Base-by-base conservation (phyloP, 2,888 invertebrate species). In the Tigriopus californicus region DNA sequence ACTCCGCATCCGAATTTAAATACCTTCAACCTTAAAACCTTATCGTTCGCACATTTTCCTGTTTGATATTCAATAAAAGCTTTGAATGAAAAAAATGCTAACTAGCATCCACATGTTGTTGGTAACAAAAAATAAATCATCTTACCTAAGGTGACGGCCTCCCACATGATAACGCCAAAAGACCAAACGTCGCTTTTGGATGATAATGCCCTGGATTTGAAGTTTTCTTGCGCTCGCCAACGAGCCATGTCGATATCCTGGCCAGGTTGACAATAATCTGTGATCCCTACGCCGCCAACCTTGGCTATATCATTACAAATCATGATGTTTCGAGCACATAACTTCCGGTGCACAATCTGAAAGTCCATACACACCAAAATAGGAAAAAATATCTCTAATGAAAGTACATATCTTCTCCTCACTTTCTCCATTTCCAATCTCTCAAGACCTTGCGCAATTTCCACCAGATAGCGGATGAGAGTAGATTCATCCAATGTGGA, bases 151-250 rank as follows among this genome's bases (percentile, higher is more conserved):
- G 83, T 79, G 64, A 83, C 76, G 62, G 83, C 80, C 71, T 89
- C 89, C 88, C 88, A 89, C 62, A 87, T 72, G 12, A 87, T 69
- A 61, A 85, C 80, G 0, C 83, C 87, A 69, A 81, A 86, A 0
- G 86, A 82, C 88, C 88, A 89, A 5, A 85, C 77, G 67, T 87
- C 85, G 59, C 83, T 82, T 66, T 83, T 81, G 4, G 75, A 72
- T n/a, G 80, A 79, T 64, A 77, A 80, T 54, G 80, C 77, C 56
- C 79, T 80, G 60, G 70, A 72, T 40, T 79, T 78, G 63, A 87
- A 74, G 66, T 82, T 80, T 70, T 89, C 89, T 24, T 81, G 79
- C 0, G 88, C 81, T 8, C 80, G 80, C 87, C 87, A 88, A 48
- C 88, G 74, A 0, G 81, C 79, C 65, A 82, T 80, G 67, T 87